These are phyloP conservation scores for Tolmerus cingulatus DNA, from an alignment of 2,888 invertebrate genomes.

Conservation along the genomic window DNA sequence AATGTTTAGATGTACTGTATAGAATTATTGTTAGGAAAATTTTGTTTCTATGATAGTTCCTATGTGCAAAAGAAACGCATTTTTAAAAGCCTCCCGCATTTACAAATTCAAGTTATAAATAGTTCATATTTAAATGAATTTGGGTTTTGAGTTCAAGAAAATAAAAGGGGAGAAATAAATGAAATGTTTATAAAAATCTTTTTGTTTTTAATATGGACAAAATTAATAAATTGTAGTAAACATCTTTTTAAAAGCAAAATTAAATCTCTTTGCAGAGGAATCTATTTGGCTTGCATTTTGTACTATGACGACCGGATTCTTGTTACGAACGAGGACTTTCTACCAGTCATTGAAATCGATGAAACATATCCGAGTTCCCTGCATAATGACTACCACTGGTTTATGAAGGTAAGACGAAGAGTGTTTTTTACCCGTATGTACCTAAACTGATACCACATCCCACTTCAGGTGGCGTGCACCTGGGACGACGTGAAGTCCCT, in stretches of 20 bases:
- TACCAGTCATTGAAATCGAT: conserved; percentile 96
- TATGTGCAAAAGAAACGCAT: too few relatives aligned
- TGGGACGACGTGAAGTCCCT: conserved; percentile 96
- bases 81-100: too few relatives aligned
- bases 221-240: not conserved
- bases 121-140: too few relatives aligned
- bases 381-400: conserved; percentile 95
- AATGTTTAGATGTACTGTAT: too few relatives aligned
- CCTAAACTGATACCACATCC: not conserved
- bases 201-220: not conserved
- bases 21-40: too few relatives aligned
- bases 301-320: conserved; percentile 96
- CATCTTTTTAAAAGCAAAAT: not conserved
- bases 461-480: conserved; percentile 81
- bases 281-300: conserved; percentile 90
- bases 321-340: conserved; percentile 95
- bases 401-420: conserved; percentile 80
- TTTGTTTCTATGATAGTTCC: too few relatives aligned
- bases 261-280: conserved; percentile 73
- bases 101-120: too few relatives aligned
- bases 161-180: too few relatives aligned
- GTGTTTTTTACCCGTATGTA: not conserved
- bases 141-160: too few relatives aligned
- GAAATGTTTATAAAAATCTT: too few relatives aligned
- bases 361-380: conserved; percentile 93